Base-by-base conservation (phyloP, 2,888 invertebrate genomes). In the Hyalella azteca region DNA sequence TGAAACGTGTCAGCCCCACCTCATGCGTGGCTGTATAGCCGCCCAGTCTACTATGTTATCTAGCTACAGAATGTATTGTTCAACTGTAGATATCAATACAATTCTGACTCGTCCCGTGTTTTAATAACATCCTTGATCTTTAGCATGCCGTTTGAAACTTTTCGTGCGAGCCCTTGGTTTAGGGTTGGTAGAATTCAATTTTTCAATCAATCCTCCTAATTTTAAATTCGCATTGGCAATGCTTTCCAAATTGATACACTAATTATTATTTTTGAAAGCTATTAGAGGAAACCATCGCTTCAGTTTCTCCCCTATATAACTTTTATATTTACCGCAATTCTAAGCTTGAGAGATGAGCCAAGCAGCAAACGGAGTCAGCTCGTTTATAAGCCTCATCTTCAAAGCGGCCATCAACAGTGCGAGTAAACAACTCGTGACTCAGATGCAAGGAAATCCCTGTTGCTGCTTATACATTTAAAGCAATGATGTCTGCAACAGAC, bases 311-410 rank as follows among this genome's bases (percentile, higher is more conserved):
- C 26, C 29, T 54, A 26, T 54, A 26, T 29, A 54, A 29, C 26
- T 29, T 2, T 54, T 54, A 26, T 22, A 54, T 54, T 54, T 13
- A 29, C 54, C 22, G 54, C 26, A 54, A 29, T 54, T 54, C 54
- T 22, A 22, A 54, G 26, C 54, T 54, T 54, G 5, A 54, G 54
- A 26, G 4, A 54, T 5, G 26, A 54, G 29, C 54, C 22, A 26
- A 29, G 54, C 54, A 29, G 26, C 26, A 54, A 54, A 29, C 54
- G 29, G 29, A 54, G 54, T 29, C 13, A 26, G 54, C 54, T 54
- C 29, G 54, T 54, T 54, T 54, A 54, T 54, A 54, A 29, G 54
- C 54, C 22, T 54, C 54, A 54, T 26, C 54, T 54, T 54, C 54
- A 54, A 54, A 54, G 54, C 26, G 54, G 54, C 54, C n/a, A 29